These are phyloP conservation scores for Clarias macrocephalus DNA, from an alignment of 2,113 vertebrate genomes.

Conservation along the genomic window DNA sequence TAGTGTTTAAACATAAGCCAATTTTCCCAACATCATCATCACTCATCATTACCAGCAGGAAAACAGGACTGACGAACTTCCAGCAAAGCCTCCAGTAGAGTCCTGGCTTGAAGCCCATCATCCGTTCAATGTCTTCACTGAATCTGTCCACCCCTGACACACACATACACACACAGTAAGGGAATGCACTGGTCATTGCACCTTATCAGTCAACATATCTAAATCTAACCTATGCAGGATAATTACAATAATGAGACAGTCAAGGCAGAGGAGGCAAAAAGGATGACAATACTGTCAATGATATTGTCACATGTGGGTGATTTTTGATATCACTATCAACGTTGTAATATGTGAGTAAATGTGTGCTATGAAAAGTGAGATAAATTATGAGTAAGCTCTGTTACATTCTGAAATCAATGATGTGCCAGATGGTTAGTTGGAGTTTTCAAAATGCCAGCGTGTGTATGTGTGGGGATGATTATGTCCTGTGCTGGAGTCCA, in stretches of 20 bases:
- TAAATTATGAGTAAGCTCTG: not conserved
- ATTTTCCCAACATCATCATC: not conserved
- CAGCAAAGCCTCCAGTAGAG: constrained; percentile 99
- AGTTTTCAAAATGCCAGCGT: no score
- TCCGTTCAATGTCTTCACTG: constrained; percentile 92
- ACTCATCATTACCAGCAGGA: constrained; percentile 84
- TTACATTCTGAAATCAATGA: not conserved
- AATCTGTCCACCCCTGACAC: constrained; percentile 93
- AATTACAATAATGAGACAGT: constrained; percentile 7
- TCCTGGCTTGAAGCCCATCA: constrained; percentile 98
- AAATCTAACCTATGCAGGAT: constrained; percentile 11
- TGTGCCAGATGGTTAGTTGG: not conserved
- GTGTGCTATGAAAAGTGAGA: not conserved
- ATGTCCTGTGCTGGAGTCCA: no score
- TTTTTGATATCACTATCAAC: no score
- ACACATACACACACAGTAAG: constrained; percentile 42
- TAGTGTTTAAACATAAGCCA: not conserved
- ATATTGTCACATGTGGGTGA: not conserved
- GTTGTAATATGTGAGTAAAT: no score
- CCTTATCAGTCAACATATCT: constrained; percentile 32
- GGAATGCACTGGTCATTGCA: constrained; percentile 6
- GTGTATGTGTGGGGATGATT: no score
- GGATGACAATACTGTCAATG: not conserved
- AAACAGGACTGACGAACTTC: constrained; percentile 96
- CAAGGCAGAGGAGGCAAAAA: not conserved